phyloP scores from a whole-genome alignment of 2,888 invertebrate genomes.

The Mesochorus sp. region DNA sequence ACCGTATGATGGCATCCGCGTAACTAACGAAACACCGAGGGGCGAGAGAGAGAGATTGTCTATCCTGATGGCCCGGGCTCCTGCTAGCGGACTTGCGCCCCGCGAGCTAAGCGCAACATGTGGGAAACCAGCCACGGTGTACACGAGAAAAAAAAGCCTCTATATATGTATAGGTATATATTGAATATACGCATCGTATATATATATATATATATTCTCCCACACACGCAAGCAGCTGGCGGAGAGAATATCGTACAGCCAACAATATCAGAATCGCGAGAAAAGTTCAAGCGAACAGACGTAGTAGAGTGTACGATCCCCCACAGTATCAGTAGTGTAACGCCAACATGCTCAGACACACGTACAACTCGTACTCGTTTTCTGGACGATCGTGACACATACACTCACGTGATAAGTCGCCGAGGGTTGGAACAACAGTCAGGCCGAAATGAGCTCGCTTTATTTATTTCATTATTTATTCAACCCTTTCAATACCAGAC shows the following conservation, averaged over 20 bases:
- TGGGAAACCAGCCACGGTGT: conserved; percentile 74
- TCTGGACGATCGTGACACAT: too few species aligned
- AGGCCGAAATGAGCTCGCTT: too few species aligned
- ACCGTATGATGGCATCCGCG: conserved; percentile 76
- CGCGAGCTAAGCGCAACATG: conserved; percentile 80
- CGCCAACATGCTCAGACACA: not conserved
- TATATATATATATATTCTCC: not conserved
- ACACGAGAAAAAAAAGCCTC: conserved; percentile 65
- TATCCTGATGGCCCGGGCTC: conserved; percentile 80
- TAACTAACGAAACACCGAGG: conserved; percentile 73
- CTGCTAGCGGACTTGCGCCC: conserved; percentile 79
- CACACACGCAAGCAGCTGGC: not conserved
- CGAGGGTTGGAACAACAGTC: too few species aligned
- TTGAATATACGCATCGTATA: conserved; percentile 18
- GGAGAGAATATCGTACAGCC: not conserved
- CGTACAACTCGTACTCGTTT: too few species aligned
- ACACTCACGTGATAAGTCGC: too few species aligned
- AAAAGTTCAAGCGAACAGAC: not conserved
- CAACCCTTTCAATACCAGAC: too few species aligned
- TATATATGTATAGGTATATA: conserved; percentile 11
- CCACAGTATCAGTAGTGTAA: conserved; percentile 7
- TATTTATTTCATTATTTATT: too few species aligned
- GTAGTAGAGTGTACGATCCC: too few species aligned
- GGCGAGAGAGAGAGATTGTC: conserved; percentile 68
- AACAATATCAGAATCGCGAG: not conserved